phyloP scores from a whole-genome alignment of 2,113 vertebrate genomes.

The Stictonetta naevosa region DNA sequence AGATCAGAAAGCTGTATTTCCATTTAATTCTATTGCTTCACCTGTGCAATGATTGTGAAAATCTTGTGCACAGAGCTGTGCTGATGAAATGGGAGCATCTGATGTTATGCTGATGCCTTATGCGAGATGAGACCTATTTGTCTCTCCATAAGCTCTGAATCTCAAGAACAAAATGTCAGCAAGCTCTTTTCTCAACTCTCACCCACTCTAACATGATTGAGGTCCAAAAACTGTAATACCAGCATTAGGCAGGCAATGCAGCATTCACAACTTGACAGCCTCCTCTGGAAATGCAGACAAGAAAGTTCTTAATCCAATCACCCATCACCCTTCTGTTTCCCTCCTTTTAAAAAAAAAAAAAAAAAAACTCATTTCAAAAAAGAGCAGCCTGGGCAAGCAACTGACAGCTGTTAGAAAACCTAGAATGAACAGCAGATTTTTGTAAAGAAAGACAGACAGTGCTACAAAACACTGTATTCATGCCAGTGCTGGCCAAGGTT shows the following conservation, averaged over 20 bases:
- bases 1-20: not conserved
- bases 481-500: conserved; percentile 60
- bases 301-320: conserved; percentile 1
- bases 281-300: not conserved
- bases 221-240: not conserved
- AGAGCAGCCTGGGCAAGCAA: conserved; percentile 49
- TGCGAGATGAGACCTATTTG: not conserved
- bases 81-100: not conserved
- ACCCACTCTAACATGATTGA: not conserved
- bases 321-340: not conserved
- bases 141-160: not conserved
- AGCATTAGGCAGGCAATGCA: not conserved
- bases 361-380: not conserved
- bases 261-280: not conserved
- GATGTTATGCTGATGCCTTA: not conserved
- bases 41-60: not conserved
- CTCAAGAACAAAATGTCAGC: not conserved
- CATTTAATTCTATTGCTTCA: not conserved
- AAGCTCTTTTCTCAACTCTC: not conserved
- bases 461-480: conserved; percentile 46
- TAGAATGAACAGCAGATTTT: conserved; percentile 57
- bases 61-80: not conserved
- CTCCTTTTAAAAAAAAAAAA: not conserved
- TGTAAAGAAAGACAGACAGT: conserved; percentile 54
- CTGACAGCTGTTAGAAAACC: conserved; percentile 25